Percentiles rank a stretch among this genome's conserved stretches.
phyloP scores from a whole-genome alignment of 2,113 vertebrate species.

The Charadrius vociferus region DNA sequence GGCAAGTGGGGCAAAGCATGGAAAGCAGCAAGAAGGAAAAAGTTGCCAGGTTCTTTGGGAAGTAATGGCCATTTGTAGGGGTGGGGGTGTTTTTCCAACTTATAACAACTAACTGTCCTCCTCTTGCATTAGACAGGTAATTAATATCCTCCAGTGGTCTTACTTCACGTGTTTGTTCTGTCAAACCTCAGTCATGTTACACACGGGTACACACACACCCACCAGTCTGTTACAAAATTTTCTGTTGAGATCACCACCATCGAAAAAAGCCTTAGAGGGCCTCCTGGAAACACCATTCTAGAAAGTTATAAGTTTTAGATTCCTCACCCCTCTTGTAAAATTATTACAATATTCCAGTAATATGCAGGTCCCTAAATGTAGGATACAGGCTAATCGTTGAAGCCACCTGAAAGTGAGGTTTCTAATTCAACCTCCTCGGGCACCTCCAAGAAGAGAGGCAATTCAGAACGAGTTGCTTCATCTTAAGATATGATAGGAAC shows the following conservation, averaged over 20 bases:
- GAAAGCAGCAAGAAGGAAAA: neutral
- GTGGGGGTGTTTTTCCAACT: neutral
- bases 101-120: neutral
- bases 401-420: neutral
- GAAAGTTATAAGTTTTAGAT: neutral
- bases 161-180: rapidly evolving
- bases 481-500: neutral
- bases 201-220: neutral
- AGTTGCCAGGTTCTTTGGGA: neutral
- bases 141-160: neutral
- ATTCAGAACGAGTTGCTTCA: neutral
- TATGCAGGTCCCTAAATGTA: neutral
- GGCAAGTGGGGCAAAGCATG: neutral
- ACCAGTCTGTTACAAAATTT: neutral
- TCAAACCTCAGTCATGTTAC: neutral
- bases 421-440: neutral
- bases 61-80: neutral
- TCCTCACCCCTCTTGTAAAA: neutral
- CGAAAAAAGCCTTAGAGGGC: neutral
- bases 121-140: neutral
- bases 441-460: neutral
- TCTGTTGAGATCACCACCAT: neutral
- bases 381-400: neutral
- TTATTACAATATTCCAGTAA: neutral
- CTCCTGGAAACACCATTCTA: neutral